Evolutionary conservation across 2,888 invertebrate genomes (phyloP).

Genomic region (Scaptomyza parva): DNA sequence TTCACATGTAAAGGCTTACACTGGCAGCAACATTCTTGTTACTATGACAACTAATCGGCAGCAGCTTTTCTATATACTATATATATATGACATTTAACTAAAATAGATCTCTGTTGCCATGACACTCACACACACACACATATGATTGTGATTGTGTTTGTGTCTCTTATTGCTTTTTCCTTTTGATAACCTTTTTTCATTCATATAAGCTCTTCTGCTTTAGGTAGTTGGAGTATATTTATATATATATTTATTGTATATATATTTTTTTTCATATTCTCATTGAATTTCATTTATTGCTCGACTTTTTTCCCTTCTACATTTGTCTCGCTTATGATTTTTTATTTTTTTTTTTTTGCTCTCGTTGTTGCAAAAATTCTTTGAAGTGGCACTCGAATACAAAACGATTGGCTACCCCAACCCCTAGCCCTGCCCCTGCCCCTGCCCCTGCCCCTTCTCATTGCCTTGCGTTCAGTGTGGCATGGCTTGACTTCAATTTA

Average conservation of each 20-base stretch:
- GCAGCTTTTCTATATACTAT: neutral
- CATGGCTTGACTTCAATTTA: conserved; percentile 53
- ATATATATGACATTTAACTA: conserved; percentile 13
- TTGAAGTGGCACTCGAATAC: conserved; percentile 64
- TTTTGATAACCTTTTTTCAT: conserved; percentile 33
- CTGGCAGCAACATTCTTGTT: neutral
- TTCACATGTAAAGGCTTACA: too few species aligned
- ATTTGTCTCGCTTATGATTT: conserved; percentile 28
- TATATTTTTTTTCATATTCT: conserved; percentile 12
- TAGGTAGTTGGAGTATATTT: conserved; percentile 17
- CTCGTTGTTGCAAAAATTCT: conserved; percentile 55
- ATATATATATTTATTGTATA: neutral
- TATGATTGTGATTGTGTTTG: neutral
- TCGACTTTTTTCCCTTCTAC: conserved; percentile 34
- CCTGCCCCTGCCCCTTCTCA: too few species aligned
- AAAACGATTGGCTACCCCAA: conserved; percentile 40
- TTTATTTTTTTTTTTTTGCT: neutral
- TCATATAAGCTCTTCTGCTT: conserved; percentile 17
- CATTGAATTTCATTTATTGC: conserved; percentile 54
- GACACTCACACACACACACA: too few species aligned
- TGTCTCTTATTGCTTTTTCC: conserved; percentile 8
- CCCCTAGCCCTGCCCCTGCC: too few species aligned
- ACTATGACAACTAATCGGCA: conserved; percentile 18
- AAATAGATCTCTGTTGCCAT: conserved; percentile 29
- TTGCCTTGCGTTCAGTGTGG: neutral